phyloP scores from a whole-genome alignment of 1,140 invertebrate species.

The Cyclargus thomasi region DNA sequence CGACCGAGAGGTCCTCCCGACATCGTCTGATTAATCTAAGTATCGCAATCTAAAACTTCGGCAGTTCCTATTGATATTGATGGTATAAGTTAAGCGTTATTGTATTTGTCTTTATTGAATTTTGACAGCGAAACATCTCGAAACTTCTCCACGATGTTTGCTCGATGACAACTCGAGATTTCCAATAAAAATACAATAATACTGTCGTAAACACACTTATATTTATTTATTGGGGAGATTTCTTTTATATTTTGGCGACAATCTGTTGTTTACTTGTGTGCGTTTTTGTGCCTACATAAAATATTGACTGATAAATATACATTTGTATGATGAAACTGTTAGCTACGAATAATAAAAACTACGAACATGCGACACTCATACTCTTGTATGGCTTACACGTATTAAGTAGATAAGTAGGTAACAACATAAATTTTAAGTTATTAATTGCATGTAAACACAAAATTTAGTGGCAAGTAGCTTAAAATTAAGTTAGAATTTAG shows the following conservation, averaged over 20 bases:
- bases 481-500: too few species aligned
- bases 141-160: slow-evolving; percentile 1
- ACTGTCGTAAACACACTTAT: neutral
- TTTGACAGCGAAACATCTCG: slow-evolving; percentile 1
- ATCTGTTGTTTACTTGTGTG: neutral
- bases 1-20: neutral
- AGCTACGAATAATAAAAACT: too few species aligned
- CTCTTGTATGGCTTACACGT: too few species aligned
- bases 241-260: neutral
- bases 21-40: neutral
- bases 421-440: too few species aligned
- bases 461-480: too few species aligned
- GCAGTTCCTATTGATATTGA: neutral
- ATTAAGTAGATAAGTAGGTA: too few species aligned
- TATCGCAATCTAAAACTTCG: neutral
- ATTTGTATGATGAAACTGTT: too few species aligned
- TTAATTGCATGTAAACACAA: too few species aligned
- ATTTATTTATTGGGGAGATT: neutral
- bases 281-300: too few species aligned
- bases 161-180: neutral
- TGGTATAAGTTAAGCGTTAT: slow-evolving; percentile 4
- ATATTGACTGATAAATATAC: too few species aligned
- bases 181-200: neutral
- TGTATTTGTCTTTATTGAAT: slow-evolving; percentile 9
- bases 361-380: too few species aligned